Conservation (phyloP, 2,797 vertebrate species). For the Chaetophractus vellerosus region DNA sequence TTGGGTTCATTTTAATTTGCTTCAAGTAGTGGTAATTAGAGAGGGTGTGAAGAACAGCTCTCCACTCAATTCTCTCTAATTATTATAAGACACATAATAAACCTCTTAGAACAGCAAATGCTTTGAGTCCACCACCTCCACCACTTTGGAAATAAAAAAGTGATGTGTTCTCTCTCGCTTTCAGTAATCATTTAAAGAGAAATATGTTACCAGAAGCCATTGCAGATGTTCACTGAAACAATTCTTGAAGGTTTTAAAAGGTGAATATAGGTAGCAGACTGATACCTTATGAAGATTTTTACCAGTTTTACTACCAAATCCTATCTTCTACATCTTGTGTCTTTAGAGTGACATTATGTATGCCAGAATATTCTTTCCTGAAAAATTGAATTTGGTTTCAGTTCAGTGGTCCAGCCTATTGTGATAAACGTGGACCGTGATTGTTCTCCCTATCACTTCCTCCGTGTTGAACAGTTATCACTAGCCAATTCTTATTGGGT, state of each 20-base stretch:
- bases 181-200: not conserved
- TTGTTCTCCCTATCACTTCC: not conserved
- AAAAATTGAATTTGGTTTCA: not conserved
- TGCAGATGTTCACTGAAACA: not conserved
- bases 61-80: constrained; percentile 72
- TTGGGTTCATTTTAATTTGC: constrained; percentile 81
- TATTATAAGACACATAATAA: constrained; percentile 72
- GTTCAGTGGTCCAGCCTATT: not conserved
- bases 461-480: not conserved
- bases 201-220: not conserved
- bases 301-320: not conserved
- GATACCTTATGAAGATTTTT: not conserved
- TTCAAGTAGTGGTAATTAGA: constrained; percentile 79
- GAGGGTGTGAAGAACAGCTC: constrained; percentile 74
- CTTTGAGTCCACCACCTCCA: constrained; percentile 37
- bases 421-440: not conserved
- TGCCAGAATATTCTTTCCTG: not conserved
- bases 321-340: not conserved
- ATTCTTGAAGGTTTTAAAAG: not conserved
- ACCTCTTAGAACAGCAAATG: constrained; percentile 75
- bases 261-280: not conserved
- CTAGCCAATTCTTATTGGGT: not conserved
- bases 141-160: constrained; percentile 22
- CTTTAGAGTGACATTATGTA: not conserved
- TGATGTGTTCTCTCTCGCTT: not conserved